phyloP scores from a whole-genome alignment of 2,888 invertebrate species.

The Coelinius sp. region DNA sequence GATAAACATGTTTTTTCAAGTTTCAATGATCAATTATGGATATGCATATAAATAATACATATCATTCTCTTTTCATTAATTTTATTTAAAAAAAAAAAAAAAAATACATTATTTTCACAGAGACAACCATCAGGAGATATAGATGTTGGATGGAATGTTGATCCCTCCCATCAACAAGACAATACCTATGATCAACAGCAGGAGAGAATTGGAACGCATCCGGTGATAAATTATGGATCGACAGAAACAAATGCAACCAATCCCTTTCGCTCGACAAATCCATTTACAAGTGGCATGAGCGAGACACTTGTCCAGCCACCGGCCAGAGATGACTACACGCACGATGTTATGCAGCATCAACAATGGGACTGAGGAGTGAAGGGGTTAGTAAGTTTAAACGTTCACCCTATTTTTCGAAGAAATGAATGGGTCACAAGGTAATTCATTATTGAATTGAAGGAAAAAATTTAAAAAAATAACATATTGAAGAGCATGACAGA shows the following conservation, averaged over 20 bases:
- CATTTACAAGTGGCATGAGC: constrained; percentile 63
- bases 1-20: no score
- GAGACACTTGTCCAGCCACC: constrained; percentile 65
- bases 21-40: no score
- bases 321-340: constrained; percentile 72
- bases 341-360: constrained; percentile 71
- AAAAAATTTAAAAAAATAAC: constrained; percentile 13
- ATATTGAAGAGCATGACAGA: not conserved
- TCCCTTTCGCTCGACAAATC: constrained; percentile 63
- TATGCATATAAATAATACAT: no score
- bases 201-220: constrained; percentile 51
- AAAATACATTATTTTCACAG: constrained; percentile 47
- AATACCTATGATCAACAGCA: constrained; percentile 54
- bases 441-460: constrained; percentile 27
- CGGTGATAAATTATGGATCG: constrained; percentile 65
- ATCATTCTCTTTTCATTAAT: not conserved
- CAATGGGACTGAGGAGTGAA: constrained; percentile 45
- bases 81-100: no score
- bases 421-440: constrained; percentile 46
- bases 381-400: constrained; percentile 15
- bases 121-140: constrained; percentile 63
- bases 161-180: constrained; percentile 49
- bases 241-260: constrained; percentile 57
- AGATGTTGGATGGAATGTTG: constrained; percentile 58
- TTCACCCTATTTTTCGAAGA: constrained; percentile 33